phyloP scores from a whole-genome alignment of 2,888 invertebrate genomes.

The Polia nebulosa region DNA sequence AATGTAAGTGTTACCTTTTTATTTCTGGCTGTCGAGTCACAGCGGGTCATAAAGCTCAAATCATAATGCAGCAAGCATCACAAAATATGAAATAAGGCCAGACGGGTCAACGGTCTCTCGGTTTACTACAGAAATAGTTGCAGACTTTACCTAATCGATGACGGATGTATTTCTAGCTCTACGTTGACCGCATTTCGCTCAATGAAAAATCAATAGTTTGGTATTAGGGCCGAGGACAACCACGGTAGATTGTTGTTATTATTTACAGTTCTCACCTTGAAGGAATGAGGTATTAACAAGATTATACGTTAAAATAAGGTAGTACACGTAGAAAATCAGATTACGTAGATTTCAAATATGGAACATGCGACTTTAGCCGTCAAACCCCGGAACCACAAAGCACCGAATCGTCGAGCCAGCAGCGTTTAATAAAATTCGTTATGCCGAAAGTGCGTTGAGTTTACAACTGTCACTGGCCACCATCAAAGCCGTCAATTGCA shows the following conservation, averaged over 20 bases:
- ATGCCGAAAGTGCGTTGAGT: not conserved
- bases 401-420: not conserved
- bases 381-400: not conserved
- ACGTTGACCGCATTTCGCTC: conserved; percentile 31
- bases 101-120: conserved; percentile 41
- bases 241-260: conserved; percentile 11
- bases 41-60: not conserved
- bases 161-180: conserved; percentile 38
- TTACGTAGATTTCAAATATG: not conserved
- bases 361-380: not conserved
- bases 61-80: not conserved
- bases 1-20: not conserved
- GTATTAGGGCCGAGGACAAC: conserved; percentile 14
- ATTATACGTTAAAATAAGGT: conserved; percentile 3
- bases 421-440: not conserved
- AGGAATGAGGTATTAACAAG: not conserved
- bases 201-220: conserved; percentile 45
- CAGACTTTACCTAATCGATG: conserved; percentile 31
- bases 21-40: not conserved
- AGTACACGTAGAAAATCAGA: not conserved
- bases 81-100: conserved; percentile 45
- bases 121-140: conserved; percentile 34
- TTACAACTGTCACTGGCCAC: not conserved
- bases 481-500: not conserved
- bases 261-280: conserved; percentile 15